Conservation (phyloP, 37 sponge, comb jelly and placozoan species). For the Agelas oroides region DNA sequence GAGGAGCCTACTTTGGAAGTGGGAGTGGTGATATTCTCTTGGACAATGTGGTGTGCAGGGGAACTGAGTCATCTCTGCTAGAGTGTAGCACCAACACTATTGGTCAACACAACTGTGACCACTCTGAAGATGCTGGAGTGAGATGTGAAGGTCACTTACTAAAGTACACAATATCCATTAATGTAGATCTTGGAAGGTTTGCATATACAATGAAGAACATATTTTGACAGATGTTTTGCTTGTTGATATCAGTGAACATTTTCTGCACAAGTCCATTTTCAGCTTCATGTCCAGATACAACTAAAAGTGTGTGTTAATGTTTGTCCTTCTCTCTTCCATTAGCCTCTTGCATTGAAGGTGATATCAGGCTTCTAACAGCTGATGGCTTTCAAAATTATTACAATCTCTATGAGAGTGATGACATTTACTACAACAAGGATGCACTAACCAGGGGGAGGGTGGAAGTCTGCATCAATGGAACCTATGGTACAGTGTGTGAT, state of each 20-base stretch:
- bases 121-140: slow-evolving; percentile 28
- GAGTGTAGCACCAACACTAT: slow-evolving; percentile 20
- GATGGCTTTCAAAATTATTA: no score
- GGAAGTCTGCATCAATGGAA: slow-evolving; percentile 14
- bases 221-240: no score
- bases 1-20: slow-evolving; percentile 29
- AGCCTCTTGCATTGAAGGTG: no score
- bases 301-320: no score
- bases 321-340: no score
- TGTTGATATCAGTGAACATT: no score
- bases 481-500: slow-evolving; percentile 18
- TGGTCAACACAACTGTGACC: neutral
- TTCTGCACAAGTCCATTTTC: no score
- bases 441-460: slow-evolving; percentile 7
- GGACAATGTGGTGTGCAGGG: slow-evolving; percentile 44
- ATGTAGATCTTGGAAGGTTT: no score
- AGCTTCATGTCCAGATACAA: no score
- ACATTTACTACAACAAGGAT: slow-evolving; percentile 16
- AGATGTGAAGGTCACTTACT: slow-evolving; percentile 30
- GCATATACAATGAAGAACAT: no score
- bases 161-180: no score
- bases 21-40: slow-evolving; percentile 20
- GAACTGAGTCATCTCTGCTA: slow-evolving; percentile 28
- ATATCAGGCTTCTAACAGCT: no score
- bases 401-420: neutral